Evolutionary conservation across 2,797 vertebrate genomes (phyloP).

Genomic region (Sparidentex hasta): DNA sequence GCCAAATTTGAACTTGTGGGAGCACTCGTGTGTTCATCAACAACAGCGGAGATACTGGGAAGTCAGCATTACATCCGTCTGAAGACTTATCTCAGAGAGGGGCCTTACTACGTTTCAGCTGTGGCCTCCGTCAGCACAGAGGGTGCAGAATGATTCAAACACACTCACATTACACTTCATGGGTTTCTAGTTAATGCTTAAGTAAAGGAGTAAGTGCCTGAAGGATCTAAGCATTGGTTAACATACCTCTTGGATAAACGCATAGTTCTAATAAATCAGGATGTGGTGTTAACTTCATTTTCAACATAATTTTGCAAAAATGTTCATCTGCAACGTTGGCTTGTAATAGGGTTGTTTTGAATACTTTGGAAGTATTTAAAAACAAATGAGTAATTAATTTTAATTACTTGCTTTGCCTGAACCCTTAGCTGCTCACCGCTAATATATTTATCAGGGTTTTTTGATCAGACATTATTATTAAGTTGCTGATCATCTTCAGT

Average conservation of each 20-base stretch:
- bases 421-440: background rate
- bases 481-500: background rate
- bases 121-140: slow-evolving; percentile 91
- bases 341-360: background rate
- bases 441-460: background rate
- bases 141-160: slow-evolving; percentile 89
- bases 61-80: slow-evolving; percentile 92
- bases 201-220: slow-evolving; percentile 32
- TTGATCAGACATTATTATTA: background rate
- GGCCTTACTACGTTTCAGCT: slow-evolving; percentile 93
- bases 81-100: slow-evolving; percentile 91
- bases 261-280: background rate
- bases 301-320: background rate
- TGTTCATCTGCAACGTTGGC: background rate
- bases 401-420: background rate
- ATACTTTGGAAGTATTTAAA: background rate
- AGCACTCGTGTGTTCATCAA: slow-evolving; percentile 90
- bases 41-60: slow-evolving; percentile 89
- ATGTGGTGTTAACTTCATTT: background rate
- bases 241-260: background rate
- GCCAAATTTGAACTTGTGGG: slow-evolving; percentile 96
- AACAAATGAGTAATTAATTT: background rate
- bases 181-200: slow-evolving; percentile 38
- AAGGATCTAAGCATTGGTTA: slow-evolving; percentile 7
- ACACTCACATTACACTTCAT: background rate